Evolutionary conservation across 2,113 vertebrate species (phyloP).

Genomic region (Ovis canadensis): DNA sequence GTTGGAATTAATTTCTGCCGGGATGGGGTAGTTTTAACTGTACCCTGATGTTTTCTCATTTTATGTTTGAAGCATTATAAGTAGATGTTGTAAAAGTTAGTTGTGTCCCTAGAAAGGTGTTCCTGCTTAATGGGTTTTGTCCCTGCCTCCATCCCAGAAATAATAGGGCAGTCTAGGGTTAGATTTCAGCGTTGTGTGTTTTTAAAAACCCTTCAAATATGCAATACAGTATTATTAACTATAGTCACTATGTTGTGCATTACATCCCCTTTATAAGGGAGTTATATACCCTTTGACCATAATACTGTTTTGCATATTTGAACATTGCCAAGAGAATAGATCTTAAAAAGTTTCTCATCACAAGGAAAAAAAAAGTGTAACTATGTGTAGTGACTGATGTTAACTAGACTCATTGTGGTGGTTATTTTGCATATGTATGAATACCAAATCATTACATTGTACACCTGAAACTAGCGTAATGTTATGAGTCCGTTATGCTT

Average conservation of each 20-base stretch:
- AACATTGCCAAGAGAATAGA: not conserved
- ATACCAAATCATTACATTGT: not conserved
- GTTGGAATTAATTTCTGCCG: not conserved
- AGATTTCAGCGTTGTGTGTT: not conserved
- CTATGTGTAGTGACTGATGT: not conserved
- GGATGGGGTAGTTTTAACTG: not conserved
- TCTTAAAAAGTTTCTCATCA: not conserved
- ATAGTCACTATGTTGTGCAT: not conserved
- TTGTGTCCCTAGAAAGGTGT: not conserved
- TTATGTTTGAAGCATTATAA: not conserved
- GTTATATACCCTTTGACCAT: not conserved
- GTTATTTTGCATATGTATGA: not conserved
- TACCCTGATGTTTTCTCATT: not conserved
- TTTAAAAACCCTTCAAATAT: not conserved
- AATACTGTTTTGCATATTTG: not conserved
- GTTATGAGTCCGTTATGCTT: not conserved
- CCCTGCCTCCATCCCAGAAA: not conserved
- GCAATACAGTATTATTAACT: not conserved
- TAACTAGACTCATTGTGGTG: not conserved
- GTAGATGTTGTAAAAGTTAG: not conserved
- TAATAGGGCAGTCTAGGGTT: not conserved
- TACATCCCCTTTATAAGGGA: not conserved
- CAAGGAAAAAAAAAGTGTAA: not conserved
- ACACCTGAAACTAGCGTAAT: not conserved
- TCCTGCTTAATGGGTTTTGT: not conserved